Conservation (phyloP, 1,140 invertebrate genomes). For the Ericerus pela region DNA sequence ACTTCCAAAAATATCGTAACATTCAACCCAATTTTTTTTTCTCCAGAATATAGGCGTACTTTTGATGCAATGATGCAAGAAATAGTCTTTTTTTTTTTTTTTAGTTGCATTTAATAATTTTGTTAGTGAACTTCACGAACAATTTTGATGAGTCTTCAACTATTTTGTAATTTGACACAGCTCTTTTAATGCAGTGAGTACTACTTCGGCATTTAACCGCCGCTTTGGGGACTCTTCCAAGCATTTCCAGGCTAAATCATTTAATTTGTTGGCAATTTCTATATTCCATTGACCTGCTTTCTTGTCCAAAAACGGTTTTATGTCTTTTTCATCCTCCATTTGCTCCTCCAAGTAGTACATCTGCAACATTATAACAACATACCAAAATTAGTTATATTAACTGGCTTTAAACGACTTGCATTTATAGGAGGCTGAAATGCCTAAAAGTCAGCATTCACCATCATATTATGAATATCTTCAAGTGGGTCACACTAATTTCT, state of each 20-base stretch:
- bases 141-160: no score
- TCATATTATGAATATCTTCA: neutral
- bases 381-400: neutral
- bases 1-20: no score
- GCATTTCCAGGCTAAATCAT: slow-evolving; percentile 18
- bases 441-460: neutral
- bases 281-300: slow-evolving; percentile 22
- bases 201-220: neutral
- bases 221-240: neutral
- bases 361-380: neutral
- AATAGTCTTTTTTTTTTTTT: no score
- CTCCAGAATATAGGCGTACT: no score
- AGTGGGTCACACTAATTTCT: neutral
- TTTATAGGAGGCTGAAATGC: neutral
- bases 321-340: slow-evolving; percentile 23
- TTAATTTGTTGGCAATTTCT: slow-evolving; percentile 16
- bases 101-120: no score
- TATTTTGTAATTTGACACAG: no score
- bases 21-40: no score
- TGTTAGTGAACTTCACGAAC: no score
- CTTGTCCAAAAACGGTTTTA: slow-evolving; percentile 25
- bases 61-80: no score
- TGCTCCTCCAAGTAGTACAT: slow-evolving; percentile 26
- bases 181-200: no score
- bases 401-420: neutral